A percentile compares a stretch with the other conserved stretches of the same genome.
Evolutionary conservation across 2,888 invertebrate species (phyloP).

Genomic region (Eupithecia inturbata): DNA sequence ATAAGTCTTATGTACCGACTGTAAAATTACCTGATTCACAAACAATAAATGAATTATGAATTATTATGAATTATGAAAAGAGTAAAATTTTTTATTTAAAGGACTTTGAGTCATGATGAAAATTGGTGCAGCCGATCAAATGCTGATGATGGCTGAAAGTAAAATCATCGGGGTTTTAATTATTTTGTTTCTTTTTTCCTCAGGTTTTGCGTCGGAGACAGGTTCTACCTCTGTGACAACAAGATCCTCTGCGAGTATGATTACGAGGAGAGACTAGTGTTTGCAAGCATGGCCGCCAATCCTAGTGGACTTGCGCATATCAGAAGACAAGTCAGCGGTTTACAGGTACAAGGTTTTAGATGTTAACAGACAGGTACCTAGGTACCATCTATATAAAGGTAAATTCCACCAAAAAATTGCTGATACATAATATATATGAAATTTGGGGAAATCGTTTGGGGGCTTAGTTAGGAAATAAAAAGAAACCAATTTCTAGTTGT

Average conservation of each 20-base stretch:
- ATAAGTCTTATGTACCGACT: no score
- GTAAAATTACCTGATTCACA: no score
- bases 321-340: slow-evolving; percentile 91
- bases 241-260: slow-evolving; percentile 97
- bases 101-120: no score
- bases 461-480: no score
- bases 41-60: no score
- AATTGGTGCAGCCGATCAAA: no score
- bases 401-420: background rate
- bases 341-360: no score
- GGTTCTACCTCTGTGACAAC: slow-evolving; percentile 96
- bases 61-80: no score
- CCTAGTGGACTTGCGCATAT: slow-evolving; percentile 94
- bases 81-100: no score
- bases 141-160: no score
- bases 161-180: background rate
- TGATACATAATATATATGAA: background rate
- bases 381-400: background rate
- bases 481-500: no score
- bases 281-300: slow-evolving; percentile 94
- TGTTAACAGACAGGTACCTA: no score
- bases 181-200: slow-evolving; percentile 30
- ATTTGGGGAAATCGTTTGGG: background rate
- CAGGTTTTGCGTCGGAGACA: slow-evolving; percentile 97
- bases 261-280: slow-evolving; percentile 95